phyloP scores from a whole-genome alignment of 1,140 invertebrate genomes.

The Cecropterus lyciades region DNA sequence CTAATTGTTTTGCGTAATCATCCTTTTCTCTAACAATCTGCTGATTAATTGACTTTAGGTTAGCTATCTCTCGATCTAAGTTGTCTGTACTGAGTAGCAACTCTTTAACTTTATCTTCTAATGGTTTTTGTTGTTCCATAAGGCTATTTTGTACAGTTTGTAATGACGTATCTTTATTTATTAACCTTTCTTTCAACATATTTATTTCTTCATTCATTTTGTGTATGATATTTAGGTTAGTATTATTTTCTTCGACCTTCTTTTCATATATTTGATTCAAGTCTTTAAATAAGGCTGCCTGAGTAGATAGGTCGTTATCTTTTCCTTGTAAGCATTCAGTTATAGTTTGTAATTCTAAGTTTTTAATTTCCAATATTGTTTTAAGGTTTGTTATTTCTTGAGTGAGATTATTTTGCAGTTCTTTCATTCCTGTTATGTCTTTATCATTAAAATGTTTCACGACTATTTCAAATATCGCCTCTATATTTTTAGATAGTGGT shows the following conservation, averaged over 20 bases:
- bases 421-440: conserved; percentile 15
- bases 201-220: conserved; percentile 56
- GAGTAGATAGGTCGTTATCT: conserved; percentile 44
- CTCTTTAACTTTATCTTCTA: conserved; percentile 38
- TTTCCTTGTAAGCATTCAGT: conserved; percentile 46
- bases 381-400: conserved; percentile 50
- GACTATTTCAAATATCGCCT: conserved; percentile 47
- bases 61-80: conserved; percentile 50
- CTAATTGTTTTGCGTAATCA: conserved; percentile 47
- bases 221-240: conserved; percentile 45
- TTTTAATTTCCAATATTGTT: conserved; percentile 47
- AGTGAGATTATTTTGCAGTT: conserved; percentile 42
- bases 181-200: conserved; percentile 48
- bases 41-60: conserved; percentile 59
- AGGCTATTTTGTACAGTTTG: conserved; percentile 41
- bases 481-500: conserved; percentile 46
- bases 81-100: conserved; percentile 34
- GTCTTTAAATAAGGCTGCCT: conserved; percentile 46
- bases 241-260: conserved; percentile 56
- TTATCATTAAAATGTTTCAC: conserved; percentile 41
- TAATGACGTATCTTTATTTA: conserved; percentile 45
- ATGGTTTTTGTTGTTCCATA: conserved; percentile 23
- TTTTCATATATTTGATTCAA: conserved; percentile 54
- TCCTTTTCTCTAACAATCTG: conserved; percentile 63
- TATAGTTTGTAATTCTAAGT: conserved; percentile 46